Percentiles rank a stretch among this genome's conserved stretches.
These are phyloP conservation scores for Helicoverpa assulta DNA, from an alignment of 2,888 invertebrate species.

Conservation along the genomic window DNA sequence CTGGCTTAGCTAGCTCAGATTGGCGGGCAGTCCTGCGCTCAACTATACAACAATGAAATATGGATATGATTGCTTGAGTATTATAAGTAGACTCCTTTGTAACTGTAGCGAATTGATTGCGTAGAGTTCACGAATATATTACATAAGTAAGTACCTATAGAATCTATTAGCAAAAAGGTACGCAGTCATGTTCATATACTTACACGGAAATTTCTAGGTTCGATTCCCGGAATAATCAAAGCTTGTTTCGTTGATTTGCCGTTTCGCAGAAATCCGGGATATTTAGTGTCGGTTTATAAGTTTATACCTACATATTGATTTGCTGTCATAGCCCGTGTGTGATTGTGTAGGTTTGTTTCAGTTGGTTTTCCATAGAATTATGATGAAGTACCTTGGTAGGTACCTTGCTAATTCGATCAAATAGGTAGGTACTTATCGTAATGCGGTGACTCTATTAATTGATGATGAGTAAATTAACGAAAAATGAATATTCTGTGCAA, in stretches of 20 bases:
- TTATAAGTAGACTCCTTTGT: conserved; percentile 16
- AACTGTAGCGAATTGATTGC: conserved; percentile 15
- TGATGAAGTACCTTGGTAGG: too few species aligned
- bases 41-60: conserved; percentile 47
- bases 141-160: not conserved
- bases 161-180: not conserved
- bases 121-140: conserved; percentile 6
- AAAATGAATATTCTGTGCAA: too few species aligned
- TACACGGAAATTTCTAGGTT: conserved; percentile 11
- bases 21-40: conserved; percentile 39
- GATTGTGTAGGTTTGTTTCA: too few species aligned
- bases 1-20: conserved; percentile 56
- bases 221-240: conserved; percentile 19
- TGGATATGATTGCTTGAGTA: conserved; percentile 45
- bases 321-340: conserved; percentile 7
- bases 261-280: conserved; percentile 8
- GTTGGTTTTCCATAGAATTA: too few species aligned
- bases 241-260: conserved; percentile 5
- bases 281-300: not conserved
- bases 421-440: too few species aligned
- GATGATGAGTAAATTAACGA: too few species aligned
- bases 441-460: too few species aligned
- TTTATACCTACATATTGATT: not conserved
- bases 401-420: too few species aligned
- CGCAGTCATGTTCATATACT: not conserved